Evolutionary conservation across 1,140 invertebrate species (phyloP).

Genomic region (Hermatobates lingyangjiaoensis): DNA sequence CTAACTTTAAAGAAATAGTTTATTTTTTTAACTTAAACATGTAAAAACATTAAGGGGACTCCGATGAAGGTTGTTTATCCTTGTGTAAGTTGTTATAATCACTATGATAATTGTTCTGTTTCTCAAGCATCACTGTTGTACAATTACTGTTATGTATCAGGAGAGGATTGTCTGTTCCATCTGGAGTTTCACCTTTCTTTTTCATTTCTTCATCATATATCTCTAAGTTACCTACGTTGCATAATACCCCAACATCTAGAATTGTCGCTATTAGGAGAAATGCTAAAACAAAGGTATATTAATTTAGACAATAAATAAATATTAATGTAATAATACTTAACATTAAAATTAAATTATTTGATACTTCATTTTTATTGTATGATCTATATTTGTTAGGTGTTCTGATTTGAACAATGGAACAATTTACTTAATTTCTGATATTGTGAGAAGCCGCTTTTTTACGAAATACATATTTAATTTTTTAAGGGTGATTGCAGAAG

Average conservation of each 20-base stretch:
- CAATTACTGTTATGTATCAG: too few relatives aligned
- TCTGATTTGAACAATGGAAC: not conserved
- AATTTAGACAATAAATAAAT: not conserved
- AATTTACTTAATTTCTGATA: not conserved
- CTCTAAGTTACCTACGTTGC: slow-evolving; percentile 1
- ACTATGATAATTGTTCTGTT: too few relatives aligned
- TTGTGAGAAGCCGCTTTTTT: not conserved
- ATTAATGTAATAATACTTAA: not conserved
- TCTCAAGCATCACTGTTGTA: too few relatives aligned
- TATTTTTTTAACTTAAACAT: too few relatives aligned
- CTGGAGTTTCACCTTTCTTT: too few relatives aligned
- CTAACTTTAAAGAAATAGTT: too few relatives aligned
- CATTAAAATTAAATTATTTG: not conserved
- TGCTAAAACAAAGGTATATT: too few relatives aligned
- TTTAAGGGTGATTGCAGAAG: too few relatives aligned
- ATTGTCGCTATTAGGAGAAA: slow-evolving; percentile 3
- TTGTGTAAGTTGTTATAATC: too few relatives aligned
- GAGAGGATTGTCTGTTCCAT: too few relatives aligned
- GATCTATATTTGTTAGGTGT: not conserved
- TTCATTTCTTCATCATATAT: slow-evolving; percentile 7
- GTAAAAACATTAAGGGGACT: too few relatives aligned
- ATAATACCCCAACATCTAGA: slow-evolving; percentile 1
- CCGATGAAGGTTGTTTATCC: too few relatives aligned
- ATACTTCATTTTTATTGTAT: not conserved
- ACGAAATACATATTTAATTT: not conserved